Evolutionary conservation across 1,140 invertebrate species (phyloP), one percentile per base, ranked within the genome.

Genomic region (Orussus abietinus): DNA sequence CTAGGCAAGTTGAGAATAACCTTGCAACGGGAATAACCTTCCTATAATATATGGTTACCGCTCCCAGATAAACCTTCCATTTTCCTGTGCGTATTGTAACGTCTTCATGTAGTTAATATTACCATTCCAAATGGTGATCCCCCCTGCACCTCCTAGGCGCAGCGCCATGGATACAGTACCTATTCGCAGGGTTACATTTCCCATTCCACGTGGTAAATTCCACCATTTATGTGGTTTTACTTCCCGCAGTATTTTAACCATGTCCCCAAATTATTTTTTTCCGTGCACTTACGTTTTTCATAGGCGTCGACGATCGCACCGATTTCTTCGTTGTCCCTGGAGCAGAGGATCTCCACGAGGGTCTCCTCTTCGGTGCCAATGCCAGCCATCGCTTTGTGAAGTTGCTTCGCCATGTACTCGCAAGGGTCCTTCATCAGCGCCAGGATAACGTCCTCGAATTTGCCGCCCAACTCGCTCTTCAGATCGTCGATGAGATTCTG

Each of bases 361-460:
- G 77, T 76, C 6, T 67, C 48, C 53, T 83, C 81, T 47, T 82
- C 75, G 0, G 81, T 82, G 17, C 81, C 81, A 38, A 78, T 51
- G 0, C 79, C 79, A 3, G 74, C 72, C 77, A 88, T 85, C 22
- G 86, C 84, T 22, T 79, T 70, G 47, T 86, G 66, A 35, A 90
- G 65, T 59, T 88, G 77, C 54, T 80, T 74, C 53, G 83, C 85
- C 26, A 88, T 73, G 64, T 84, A 89, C 37, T 85, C 78, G 37
- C 76, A 74, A 0, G 84, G 82, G 0, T 80, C 77, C 51, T 75
- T 70, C 80, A 88, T 82, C 28, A 90, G 62, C 0, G 82, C 86
- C 9, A 87, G 63, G 38, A 90, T 83, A 7, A 88, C 78, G 58
- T 88, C 81, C 60, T 89, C 85, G 60, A 88, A 88, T 58, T 86